Evolutionary conservation across 1,140 invertebrate species (phyloP), one percentile per base, ranked within the genome.

Genomic region (Druon quercuslanigerum): DNA sequence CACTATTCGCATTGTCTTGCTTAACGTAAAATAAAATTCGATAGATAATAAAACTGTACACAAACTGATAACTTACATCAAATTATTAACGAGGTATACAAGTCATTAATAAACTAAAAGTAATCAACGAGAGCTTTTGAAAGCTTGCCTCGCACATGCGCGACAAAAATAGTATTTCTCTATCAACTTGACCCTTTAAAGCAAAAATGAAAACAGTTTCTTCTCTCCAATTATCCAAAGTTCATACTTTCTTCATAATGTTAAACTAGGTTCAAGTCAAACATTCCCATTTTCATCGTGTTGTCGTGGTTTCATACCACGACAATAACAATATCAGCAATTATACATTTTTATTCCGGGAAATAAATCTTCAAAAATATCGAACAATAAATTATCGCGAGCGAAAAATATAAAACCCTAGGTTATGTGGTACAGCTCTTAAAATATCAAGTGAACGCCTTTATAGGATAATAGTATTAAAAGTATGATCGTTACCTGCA

Each of bases 381-480:
- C 19, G 11, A 19, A 57, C 19, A 57, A 57, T 20, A 57, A 20
- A 57, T 57, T 20, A 25, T 81, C 75, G 20, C 57, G 57, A 60
- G 57, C 19, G 19, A 81, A 86, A 88, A 90, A 90, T 90, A 90
- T 90, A 90, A 90, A 90, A 90, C 84, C 85, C 87, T 88, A 90
- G 84, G 86, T 87, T 83, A 84, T 86, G 86, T 80, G 80, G 86
- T 76, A 84, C 80, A 87, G 85, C 81, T 83, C 84, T 46, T 46
- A 46, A 46, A 46, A 46, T 46, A 46, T 11, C 4, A 46, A 89
- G 84, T 88, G 89, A 88, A 84, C 84, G 81, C 76, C 76, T 52
- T 83, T 86, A 83, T 85, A 74, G 83, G 85, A 87, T 73, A 54
- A 77, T 73, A 75, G 60, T 81, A 75, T 82, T 84, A 79, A 77